These are phyloP conservation scores for Ciconia stormi DNA, from an alignment of 2,113 vertebrate genomes.

Conservation along the genomic window DNA sequence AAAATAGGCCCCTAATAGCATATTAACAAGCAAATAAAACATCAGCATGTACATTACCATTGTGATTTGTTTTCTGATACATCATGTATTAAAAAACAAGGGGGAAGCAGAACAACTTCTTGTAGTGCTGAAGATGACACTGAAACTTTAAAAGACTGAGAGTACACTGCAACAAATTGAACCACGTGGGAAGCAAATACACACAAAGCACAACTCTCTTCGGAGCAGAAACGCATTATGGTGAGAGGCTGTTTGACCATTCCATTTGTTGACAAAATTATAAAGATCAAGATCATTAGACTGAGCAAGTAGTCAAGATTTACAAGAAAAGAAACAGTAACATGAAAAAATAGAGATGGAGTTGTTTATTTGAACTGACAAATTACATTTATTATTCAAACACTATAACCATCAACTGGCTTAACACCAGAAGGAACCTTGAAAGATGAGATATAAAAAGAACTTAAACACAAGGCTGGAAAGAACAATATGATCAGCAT, in stretches of 20 bases:
- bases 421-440: constrained; percentile 4
- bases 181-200: not conserved
- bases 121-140: not conserved
- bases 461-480: not conserved
- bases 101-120: not conserved
- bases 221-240: not conserved
- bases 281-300: not conserved
- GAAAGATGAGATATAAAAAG: not conserved
- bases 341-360: not conserved
- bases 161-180: not conserved
- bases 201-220: not conserved
- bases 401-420: not conserved
- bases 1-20: not conserved
- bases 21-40: not conserved
- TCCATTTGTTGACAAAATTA: not conserved
- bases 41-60: not conserved
- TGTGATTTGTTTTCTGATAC: not conserved
- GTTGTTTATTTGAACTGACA: constrained; percentile 35
- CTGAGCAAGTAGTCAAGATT: not conserved
- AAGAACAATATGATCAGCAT: not conserved
- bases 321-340: not conserved
- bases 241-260: not conserved
- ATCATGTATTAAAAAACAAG: not conserved
- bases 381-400: constrained; percentile 63
- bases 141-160: not conserved